Evolutionary conservation across 2,888 invertebrate genomes (phyloP), one percentile per base, ranked within the genome.

Genomic region (Chrysotoxum bicinctum): DNA sequence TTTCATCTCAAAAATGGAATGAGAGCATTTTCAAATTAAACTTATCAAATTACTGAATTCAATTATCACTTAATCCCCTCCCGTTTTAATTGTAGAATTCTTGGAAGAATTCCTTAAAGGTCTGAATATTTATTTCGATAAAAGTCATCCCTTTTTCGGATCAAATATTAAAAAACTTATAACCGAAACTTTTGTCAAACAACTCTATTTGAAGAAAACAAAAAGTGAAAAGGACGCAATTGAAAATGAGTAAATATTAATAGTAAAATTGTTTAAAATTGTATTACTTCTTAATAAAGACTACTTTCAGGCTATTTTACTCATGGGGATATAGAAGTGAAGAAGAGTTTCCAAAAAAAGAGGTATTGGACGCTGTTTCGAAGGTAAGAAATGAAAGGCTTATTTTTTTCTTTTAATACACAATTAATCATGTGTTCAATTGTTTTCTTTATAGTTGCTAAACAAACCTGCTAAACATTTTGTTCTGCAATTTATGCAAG

Each of bases 121-220:
- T n/a, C 76, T 90, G 9, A 87, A 87, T 26, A 89, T 90, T 26
- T 58, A 82, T 73, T 80, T 88, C 21, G 88, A 89, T 60, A 76
- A 76, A n/a, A 73, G 82, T 0, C 89, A 89, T 68, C 40, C 87
- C 0, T 89, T 80, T 76, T 89, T 89, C 76, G 89, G 89, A 0
- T 12, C 81, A 19, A 88, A 89, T 81, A 23, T 89, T 7, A 89
- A 88, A 50, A 89, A 89, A 56, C 80, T 89, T 9, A 85, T 90
- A n/a, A 88, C 88, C 0, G 89, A 90, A 3, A 89, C 88, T 10
- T 89, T 89, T 76, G 88, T 89, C 5, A 90, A 89, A 66, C 89
- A 90, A 78, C 81, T 89, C 7, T 90, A 89, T 69, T 80, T 89
- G 35, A 89, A 88, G 68, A 88, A 88, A 30, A 87, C 87, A 12